These are phyloP conservation scores for Eretmocerus hayati DNA, from an alignment of 2,888 invertebrate species.

Conservation along the genomic window DNA sequence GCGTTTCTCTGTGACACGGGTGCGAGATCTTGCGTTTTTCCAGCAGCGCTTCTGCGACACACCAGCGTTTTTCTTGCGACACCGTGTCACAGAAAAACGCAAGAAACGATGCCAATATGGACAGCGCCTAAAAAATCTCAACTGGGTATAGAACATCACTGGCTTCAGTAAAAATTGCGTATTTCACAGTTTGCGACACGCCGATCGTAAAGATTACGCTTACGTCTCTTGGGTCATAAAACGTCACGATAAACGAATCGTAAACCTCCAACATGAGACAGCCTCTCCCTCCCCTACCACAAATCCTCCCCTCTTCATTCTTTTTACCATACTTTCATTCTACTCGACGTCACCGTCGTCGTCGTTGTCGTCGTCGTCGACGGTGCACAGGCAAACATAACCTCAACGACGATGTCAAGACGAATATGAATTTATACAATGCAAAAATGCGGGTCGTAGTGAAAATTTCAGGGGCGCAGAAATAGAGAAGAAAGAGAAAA, in stretches of 20 bases:
- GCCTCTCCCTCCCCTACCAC: conserved; percentile 1
- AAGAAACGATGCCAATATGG: too few relatives aligned
- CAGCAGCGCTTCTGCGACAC: too few relatives aligned
- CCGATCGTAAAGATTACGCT: conserved; percentile 32
- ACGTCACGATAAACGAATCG: conserved; percentile 33
- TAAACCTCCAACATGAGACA: conserved; percentile 23
- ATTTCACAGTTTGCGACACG: conserved; percentile 15
- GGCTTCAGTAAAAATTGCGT: conserved; percentile 18
- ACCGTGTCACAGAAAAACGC: too few relatives aligned
- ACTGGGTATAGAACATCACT: too few relatives aligned
- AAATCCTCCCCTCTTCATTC: background rate
- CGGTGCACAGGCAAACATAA: conserved; percentile 26
- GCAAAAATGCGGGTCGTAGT: conserved; percentile 23
- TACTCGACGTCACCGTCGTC: background rate
- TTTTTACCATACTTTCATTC: conserved; percentile 8
- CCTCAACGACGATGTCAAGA: conserved; percentile 14
- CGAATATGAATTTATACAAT: conserved; percentile 33
- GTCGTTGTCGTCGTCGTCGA: conserved; percentile 13
- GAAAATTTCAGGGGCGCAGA: conserved; percentile 10
- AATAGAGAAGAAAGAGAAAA: background rate
- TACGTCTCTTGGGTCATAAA: conserved; percentile 26
- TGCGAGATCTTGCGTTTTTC: too few relatives aligned
- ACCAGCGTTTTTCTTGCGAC: too few relatives aligned
- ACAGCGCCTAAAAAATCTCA: too few relatives aligned
- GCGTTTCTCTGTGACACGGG: too few relatives aligned